Conservation (phyloP, 2,113 vertebrate species). For the Ageneiosus marmoratus region DNA sequence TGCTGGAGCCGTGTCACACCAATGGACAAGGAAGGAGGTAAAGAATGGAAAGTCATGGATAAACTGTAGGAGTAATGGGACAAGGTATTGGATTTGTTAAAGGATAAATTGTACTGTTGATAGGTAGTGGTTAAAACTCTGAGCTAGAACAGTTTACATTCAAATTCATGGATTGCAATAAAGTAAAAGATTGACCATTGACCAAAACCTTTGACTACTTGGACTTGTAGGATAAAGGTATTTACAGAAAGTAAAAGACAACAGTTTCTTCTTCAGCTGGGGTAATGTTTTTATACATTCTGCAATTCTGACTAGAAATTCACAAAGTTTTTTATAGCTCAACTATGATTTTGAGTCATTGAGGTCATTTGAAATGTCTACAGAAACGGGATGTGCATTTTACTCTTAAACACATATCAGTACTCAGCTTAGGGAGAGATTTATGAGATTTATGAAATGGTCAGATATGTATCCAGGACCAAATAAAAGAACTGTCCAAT, state of each 20-base stretch:
- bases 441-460: not conserved
- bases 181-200: not conserved
- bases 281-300: not conserved
- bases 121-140: not conserved
- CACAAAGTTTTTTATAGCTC: too few species aligned
- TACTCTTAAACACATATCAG: not conserved
- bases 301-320: not conserved
- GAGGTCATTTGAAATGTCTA: not conserved
- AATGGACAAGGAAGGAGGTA: conserved; percentile 25
- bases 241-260: not conserved
- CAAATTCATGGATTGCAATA: not conserved
- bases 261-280: not conserved
- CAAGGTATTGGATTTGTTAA: not conserved
- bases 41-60: conserved; percentile 17
- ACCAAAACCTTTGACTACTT: not conserved
- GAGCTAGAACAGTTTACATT: not conserved
- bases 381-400: not conserved
- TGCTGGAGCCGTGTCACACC: conserved; percentile 28
- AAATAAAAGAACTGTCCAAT: not conserved
- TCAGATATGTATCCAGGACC: not conserved
- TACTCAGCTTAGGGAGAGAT: not conserved
- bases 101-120: not conserved
- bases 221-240: not conserved
- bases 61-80: not conserved
- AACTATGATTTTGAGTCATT: not conserved